These are phyloP conservation scores for Polylopha cassiicola DNA, from an alignment of 2,888 invertebrate genomes.

Conservation along the genomic window DNA sequence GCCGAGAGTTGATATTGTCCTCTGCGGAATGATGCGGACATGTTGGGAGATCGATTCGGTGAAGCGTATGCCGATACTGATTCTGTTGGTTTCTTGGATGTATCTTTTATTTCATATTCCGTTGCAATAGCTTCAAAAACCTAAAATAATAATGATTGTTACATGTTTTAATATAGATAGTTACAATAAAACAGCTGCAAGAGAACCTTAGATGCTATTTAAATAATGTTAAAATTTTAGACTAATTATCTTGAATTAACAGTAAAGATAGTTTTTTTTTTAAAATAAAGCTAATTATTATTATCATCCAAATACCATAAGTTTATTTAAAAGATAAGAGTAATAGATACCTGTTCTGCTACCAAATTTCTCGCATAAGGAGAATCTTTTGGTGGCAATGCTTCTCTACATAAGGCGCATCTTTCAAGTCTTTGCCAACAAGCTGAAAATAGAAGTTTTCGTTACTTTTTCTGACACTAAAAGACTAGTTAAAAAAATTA, in stretches of 20 bases:
- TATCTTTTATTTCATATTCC: constrained; percentile 62
- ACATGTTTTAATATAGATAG: background rate
- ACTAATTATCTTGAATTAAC: no score
- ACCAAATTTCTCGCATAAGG: constrained; percentile 62
- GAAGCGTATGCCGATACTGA: constrained; percentile 50
- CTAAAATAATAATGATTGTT: constrained; percentile 29
- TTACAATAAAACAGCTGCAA: background rate
- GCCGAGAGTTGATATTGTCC: constrained; percentile 63
- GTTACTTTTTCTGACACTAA: background rate
- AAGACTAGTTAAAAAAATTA: background rate
- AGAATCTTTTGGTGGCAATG: constrained; percentile 54
- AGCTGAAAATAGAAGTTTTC: constrained; percentile 34
- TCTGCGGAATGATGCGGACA: constrained; percentile 45
- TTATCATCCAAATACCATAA: background rate
- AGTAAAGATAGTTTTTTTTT: background rate
- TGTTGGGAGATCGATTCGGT: constrained; percentile 50
- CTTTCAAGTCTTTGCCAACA: constrained; percentile 61
- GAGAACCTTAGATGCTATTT: background rate
- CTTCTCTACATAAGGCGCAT: constrained; percentile 62
- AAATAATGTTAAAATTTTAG: no score
- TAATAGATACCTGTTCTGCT: constrained; percentile 56
- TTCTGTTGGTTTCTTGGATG: constrained; percentile 38
- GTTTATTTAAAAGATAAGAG: background rate
- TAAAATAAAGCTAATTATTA: background rate
- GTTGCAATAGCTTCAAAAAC: constrained; percentile 69